A percentile compares a stretch with the other conserved stretches of the same genome.
These are phyloP conservation scores for Dascillus cervinus DNA, from an alignment of 2,888 invertebrate genomes.

Conservation along the genomic window DNA sequence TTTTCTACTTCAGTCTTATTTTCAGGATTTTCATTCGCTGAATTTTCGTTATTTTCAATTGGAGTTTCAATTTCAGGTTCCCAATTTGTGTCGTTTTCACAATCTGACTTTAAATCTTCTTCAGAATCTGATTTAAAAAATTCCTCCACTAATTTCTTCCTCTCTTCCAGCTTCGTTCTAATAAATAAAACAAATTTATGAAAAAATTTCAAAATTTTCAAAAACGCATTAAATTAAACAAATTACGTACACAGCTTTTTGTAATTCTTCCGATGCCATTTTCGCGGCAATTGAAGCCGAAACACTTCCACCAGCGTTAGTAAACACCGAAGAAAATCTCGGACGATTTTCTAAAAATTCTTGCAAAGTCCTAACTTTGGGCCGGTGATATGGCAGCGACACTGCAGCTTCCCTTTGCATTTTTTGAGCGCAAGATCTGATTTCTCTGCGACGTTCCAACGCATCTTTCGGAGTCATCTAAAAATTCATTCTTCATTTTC, in stretches of 20 bases:
- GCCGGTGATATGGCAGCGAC: slow-evolving; percentile 78
- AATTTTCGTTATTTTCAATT: slow-evolving; percentile 1
- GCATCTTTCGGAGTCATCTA: slow-evolving; percentile 62
- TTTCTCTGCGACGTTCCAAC: slow-evolving; percentile 62
- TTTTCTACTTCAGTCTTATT: neutral
- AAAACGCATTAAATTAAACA: too few relatives aligned
- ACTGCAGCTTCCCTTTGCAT: slow-evolving; percentile 68
- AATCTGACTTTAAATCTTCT: slow-evolving; percentile 1
- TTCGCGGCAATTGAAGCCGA: slow-evolving; percentile 48
- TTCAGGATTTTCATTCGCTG: neutral
- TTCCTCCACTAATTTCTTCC: slow-evolving; percentile 65
- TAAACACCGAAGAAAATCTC: slow-evolving; percentile 40
- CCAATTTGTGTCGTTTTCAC: neutral
- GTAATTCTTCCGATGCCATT: slow-evolving; percentile 60
- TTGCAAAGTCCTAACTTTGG: slow-evolving; percentile 68
- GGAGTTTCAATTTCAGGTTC: too few relatives aligned
- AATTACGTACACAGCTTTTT: slow-evolving; percentile 57
- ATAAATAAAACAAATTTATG: too few relatives aligned
- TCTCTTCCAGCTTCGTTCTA: slow-evolving; percentile 60
- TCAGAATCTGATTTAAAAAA: slow-evolving; percentile 60
- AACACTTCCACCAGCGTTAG: slow-evolving; percentile 27
- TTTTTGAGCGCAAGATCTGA: slow-evolving; percentile 78
- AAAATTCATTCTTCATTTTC: slow-evolving; percentile 28
- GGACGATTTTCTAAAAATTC: slow-evolving; percentile 62
- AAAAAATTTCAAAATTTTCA: too few relatives aligned